Base-by-base conservation (phyloP, 2,113 vertebrate genomes). In the Syngnathus floridae region DNA sequence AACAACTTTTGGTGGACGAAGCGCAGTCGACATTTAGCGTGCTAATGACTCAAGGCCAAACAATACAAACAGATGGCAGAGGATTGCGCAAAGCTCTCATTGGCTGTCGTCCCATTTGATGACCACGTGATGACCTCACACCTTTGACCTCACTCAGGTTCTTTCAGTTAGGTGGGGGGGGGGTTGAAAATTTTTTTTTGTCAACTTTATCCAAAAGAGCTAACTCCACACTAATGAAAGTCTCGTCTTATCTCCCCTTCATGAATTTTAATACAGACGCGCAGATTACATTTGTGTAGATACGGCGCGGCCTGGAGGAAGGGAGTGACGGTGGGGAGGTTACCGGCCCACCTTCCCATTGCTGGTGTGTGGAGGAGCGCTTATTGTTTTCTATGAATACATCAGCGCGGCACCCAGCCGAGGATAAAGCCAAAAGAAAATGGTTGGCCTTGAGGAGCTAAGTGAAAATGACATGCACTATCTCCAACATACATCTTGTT, bases 321-420 rank as follows among this genome's bases (percentile, higher is more conserved):
- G 71, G 76, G 57, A 78, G 79, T 73, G 63, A 78, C 72, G 52
- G 52, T 70, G 72, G 79, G 61, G 71, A 62, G 70, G 73, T 54
- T 54, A 26, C 51, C n/a, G 21, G 21, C 26, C 54, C 26, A 5
- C 16, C 4, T 46, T 35, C 6, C 11, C 54, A 78, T 85, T 83
- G 77, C 77, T 69, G 74, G 81, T 72, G 70, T 82, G 74, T 17
- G 72, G 63, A 82, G 71, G 73, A 76, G 83, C 79, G 64, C 81
- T 84, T 80, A 84, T 84, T 86, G 82, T 86, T 89, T 88, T 82
- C 80, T 73, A 87, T 89, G 86, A 90, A 90, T 90, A 89, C 71
- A 87, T 89, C 87, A 87, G 76, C 60, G 54, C 71, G 35, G 63
- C 35, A 41, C 54, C 41, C 21, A 8, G 48, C 60, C 48, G 62